Evolutionary conservation across 2,113 vertebrate genomes (phyloP).

Genomic region (Pampusana beccarii): DNA sequence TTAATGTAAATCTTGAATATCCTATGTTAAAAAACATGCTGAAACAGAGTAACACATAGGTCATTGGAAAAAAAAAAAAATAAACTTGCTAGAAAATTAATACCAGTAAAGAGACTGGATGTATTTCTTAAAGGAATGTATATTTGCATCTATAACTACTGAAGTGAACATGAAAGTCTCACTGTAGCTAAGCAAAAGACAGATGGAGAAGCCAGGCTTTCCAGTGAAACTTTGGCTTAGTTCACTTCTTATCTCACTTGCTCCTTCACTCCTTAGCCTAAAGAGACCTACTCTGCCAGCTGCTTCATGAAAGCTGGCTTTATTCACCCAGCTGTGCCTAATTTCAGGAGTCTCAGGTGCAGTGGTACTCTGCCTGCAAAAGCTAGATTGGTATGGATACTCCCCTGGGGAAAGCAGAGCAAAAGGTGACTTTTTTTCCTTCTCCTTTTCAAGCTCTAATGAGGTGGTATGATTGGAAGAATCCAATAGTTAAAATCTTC

Average conservation of each 20-base stretch:
- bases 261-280: not conserved
- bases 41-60: not conserved
- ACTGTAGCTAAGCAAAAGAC: not conserved
- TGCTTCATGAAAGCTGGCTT: not conserved
- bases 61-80: not conserved
- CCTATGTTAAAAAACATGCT: not conserved
- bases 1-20: not conserved
- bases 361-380: not conserved
- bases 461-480: not conserved
- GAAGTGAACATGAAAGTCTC: not conserved
- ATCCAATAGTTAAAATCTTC: not conserved
- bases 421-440: not conserved
- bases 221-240: not conserved
- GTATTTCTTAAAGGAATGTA: not conserved
- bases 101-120: not conserved
- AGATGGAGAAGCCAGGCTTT: not conserved
- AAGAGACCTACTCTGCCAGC: not conserved
- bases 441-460: not conserved
- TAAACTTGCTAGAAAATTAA: not conserved
- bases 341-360: not conserved
- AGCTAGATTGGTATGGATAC: not conserved
- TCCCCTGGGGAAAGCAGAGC: not conserved
- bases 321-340: not conserved
- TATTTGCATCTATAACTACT: not conserved
- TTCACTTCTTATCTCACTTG: not conserved